phyloP scores from a whole-genome alignment of 2,797 vertebrate genomes.

The Acanthurus lineatus region DNA sequence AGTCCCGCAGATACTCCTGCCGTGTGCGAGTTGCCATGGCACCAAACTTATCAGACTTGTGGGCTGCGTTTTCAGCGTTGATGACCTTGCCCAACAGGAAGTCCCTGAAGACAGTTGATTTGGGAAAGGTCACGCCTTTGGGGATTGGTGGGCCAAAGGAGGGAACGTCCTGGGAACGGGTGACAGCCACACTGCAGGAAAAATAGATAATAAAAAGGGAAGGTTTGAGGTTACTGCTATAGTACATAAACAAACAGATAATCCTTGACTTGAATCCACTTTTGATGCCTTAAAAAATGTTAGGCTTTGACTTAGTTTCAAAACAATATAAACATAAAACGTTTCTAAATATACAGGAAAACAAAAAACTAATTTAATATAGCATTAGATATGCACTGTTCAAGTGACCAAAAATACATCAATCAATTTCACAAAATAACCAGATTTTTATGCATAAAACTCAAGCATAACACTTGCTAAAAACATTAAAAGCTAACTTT shows the following conservation, averaged over 20 bases:
- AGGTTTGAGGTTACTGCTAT: neutral
- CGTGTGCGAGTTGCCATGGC: conserved; percentile 97
- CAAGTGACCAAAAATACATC: neutral
- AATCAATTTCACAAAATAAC: neutral
- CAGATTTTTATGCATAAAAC: neutral
- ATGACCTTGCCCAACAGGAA: conserved; percentile 97
- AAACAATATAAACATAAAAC: neutral
- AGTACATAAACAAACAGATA: neutral
- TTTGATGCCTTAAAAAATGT: neutral
- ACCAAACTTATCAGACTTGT: conserved; percentile 97
- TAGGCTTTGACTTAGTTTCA: neutral
- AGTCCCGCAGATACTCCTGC: conserved; percentile 96
- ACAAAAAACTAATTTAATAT: neutral
- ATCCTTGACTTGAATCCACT: neutral
- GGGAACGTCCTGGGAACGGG: conserved; percentile 96
- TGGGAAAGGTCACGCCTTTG: conserved; percentile 96
- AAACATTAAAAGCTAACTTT: neutral
- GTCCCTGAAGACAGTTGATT: conserved; percentile 98
- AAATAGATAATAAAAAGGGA: conserved; percentile 47
- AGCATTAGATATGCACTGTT: neutral
- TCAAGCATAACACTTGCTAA: neutral
- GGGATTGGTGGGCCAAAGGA: conserved; percentile 96
- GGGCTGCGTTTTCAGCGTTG: conserved; percentile 97
- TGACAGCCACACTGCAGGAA: conserved; percentile 92
- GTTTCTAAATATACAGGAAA: neutral